Conservation (phyloP, 2,888 invertebrate genomes). For the Parthenolecanium corni region DNA sequence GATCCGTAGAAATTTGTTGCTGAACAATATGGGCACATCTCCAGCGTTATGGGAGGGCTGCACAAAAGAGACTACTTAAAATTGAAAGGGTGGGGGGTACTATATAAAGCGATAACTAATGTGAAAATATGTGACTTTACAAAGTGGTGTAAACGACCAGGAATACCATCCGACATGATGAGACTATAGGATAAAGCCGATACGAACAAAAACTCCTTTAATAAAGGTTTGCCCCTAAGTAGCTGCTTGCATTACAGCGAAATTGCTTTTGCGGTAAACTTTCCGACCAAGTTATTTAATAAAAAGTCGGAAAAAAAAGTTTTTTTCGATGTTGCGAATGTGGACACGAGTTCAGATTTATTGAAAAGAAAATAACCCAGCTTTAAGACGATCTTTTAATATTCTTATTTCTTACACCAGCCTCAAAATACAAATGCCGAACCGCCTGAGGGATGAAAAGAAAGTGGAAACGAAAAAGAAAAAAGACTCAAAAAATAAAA, state of each 20-base stretch:
- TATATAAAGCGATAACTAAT: constrained; percentile 24
- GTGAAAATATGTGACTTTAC: constrained; percentile 25
- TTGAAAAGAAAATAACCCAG: constrained; percentile 16
- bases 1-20: constrained; percentile 21
- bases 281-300: constrained; percentile 24
- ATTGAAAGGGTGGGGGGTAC: background rate
- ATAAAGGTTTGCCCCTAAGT: constrained; percentile 25
- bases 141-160: constrained; percentile 24
- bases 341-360: constrained; percentile 24
- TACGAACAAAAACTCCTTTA: constrained; percentile 24
- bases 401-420: constrained; percentile 6
- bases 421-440: no score
- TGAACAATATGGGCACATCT: constrained; percentile 24
- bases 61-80: constrained; percentile 14
- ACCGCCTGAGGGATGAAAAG: background rate
- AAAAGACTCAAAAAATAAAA: constrained; percentile 4
- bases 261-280: constrained; percentile 26
- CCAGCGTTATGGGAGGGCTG: background rate
- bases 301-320: constrained; percentile 3
- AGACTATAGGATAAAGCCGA: constrained; percentile 13
- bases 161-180: constrained; percentile 25
- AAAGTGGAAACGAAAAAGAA: background rate
- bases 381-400: constrained; percentile 13
- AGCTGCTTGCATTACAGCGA: constrained; percentile 22
- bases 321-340: constrained; percentile 23